Evolutionary conservation across 2,888 invertebrate species (phyloP).

Genomic region (Nudaria mundana): DNA sequence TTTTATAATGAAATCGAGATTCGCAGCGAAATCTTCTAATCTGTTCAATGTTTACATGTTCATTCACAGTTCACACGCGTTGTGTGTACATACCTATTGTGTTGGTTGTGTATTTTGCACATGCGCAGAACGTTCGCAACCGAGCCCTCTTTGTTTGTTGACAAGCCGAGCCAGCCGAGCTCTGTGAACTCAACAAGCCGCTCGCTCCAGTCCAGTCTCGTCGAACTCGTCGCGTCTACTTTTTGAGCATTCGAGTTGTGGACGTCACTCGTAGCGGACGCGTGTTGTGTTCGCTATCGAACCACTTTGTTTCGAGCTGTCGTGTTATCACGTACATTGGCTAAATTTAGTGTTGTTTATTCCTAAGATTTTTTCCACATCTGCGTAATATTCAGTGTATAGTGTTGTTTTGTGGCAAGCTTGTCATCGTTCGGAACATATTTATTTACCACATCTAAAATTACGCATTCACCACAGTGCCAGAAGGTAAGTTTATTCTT

Average conservation of each 20-base stretch:
- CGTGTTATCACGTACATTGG: conserved; percentile 56
- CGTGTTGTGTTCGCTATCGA: conserved; percentile 30
- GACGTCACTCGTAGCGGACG: conserved; percentile 52
- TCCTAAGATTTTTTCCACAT: conserved; percentile 45
- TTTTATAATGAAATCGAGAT: conserved; percentile 6
- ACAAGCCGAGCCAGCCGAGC: conserved; percentile 64
- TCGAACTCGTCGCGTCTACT: too few species aligned
- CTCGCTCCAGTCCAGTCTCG: too few species aligned
- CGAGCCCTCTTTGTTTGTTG: conserved; percentile 79
- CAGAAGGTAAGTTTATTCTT: conserved; percentile 61
- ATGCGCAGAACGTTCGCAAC: conserved; percentile 58
- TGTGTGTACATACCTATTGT: conserved; percentile 59
- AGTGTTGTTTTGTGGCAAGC: conserved; percentile 53
- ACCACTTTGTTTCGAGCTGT: conserved; percentile 46
- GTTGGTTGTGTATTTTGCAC: conserved; percentile 59
- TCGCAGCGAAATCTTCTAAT: conserved; percentile 30
- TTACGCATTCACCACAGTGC: conserved; percentile 60
- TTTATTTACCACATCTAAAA: conserved; percentile 55
- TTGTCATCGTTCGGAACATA: conserved; percentile 47
- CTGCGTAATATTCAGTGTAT: conserved; percentile 58
- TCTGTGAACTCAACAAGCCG: conserved; percentile 47
- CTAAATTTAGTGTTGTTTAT: conserved; percentile 70
- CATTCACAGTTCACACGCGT: conserved; percentile 74
- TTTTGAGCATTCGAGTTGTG: conserved; percentile 49
- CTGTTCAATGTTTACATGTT: conserved; percentile 63